These are phyloP conservation scores for Ephydatia muelleri DNA, from an alignment of 37 sponge, comb jelly and placozoan genomes.

Conservation along the genomic window DNA sequence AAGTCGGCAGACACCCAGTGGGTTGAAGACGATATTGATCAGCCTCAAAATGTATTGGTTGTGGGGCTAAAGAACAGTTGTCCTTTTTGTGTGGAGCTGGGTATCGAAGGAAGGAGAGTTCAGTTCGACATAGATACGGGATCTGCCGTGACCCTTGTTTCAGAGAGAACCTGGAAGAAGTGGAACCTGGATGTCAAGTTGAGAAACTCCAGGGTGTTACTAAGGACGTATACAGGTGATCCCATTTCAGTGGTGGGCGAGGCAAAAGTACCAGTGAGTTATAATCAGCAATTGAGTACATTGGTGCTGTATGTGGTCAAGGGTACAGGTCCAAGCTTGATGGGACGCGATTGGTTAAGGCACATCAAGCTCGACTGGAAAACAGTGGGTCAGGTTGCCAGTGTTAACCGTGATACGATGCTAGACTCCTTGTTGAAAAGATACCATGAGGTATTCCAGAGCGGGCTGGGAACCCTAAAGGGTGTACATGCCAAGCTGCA, in stretches of 20 bases:
- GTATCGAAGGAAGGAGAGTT: too few species aligned
- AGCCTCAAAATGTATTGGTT: too few species aligned
- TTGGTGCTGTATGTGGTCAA: neutral
- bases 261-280: neutral
- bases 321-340: neutral
- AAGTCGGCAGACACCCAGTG: too few species aligned
- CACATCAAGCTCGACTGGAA: neutral
- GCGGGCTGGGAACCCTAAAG: neutral
- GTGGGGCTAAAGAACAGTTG: too few species aligned
- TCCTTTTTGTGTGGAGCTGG: too few species aligned
- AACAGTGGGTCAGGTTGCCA: neutral
- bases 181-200: too few species aligned
- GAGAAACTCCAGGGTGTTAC: too few species aligned
- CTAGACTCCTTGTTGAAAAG: neutral
- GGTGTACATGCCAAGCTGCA: slow-evolving; percentile 14
- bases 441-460: slow-evolving; percentile 9
- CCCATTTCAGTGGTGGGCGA: too few species aligned
- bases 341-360: neutral
- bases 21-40: too few species aligned
- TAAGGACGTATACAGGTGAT: too few species aligned
- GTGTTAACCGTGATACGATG: neutral
- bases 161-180: neutral
- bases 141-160: neutral
- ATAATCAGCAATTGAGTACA: neutral
- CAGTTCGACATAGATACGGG: neutral